Conservation (phyloP, 2,113 vertebrate genomes). For the Strix uralensis region DNA sequence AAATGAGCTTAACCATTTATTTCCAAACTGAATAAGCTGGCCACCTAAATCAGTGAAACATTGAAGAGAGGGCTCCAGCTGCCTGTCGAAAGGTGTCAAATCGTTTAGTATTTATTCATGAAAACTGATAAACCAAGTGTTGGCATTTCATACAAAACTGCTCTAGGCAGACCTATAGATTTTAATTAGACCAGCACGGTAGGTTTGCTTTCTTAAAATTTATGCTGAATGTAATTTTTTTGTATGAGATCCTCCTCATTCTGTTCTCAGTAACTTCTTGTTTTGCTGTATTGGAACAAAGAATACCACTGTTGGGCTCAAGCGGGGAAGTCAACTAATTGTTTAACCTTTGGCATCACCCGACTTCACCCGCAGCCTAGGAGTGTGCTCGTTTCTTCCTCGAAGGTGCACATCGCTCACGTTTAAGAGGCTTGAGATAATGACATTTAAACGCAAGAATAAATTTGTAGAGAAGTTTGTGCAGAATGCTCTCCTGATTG, state of each 20-base stretch:
- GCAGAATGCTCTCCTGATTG: not conserved
- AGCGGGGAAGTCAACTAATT: slow-evolving; percentile 38
- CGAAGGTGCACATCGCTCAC: not conserved
- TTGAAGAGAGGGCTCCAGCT: not conserved
- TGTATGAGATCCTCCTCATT: slow-evolving; percentile 58
- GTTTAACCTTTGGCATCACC: slow-evolving; percentile 61
- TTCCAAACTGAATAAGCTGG: not conserved
- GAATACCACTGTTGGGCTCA: slow-evolving; percentile 28
- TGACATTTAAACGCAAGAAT: not conserved
- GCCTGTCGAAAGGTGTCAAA: not conserved
- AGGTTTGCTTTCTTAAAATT: slow-evolving; percentile 6
- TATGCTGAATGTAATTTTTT: not conserved
- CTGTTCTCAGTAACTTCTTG: slow-evolving; percentile 49
- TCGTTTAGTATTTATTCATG: not conserved
- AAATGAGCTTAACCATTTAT: not conserved
- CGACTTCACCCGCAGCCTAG: not conserved
- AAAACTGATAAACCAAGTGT: accelerated
- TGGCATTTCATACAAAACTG: not conserved
- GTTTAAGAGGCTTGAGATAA: no score
- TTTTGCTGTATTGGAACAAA: slow-evolving; percentile 35
- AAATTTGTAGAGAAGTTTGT: not conserved
- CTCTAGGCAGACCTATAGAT: accelerated
- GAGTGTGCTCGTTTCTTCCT: not conserved
- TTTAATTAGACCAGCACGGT: not conserved
- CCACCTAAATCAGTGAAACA: not conserved